Conservation (phyloP, 2,113 vertebrate genomes). For the zebrafish (Danio rerio) region DNA sequence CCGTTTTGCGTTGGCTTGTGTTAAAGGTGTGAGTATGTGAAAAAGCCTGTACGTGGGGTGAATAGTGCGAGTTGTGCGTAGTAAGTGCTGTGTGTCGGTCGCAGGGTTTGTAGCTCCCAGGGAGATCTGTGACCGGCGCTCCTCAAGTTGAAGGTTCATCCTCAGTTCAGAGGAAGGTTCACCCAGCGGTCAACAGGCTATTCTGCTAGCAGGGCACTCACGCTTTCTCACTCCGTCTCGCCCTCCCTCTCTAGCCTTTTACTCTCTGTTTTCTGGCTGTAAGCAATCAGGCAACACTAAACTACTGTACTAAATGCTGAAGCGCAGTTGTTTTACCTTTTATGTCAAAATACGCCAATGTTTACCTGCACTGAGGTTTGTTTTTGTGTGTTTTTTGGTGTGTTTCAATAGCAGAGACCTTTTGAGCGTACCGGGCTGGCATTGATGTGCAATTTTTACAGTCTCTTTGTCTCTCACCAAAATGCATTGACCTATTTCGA, state of each 20-base stretch:
- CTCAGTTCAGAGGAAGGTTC: conserved; percentile 80
- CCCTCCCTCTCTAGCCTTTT: conserved; percentile 55
- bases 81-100: conserved; percentile 58
- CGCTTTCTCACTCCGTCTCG: conserved; percentile 33
- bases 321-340: conserved; percentile 33
- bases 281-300: conserved; percentile 51
- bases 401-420: not conserved
- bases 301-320: conserved; percentile 47
- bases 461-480: conserved; percentile 10
- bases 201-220: conserved; percentile 55
- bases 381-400: too few species aligned
- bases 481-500: conserved; percentile 58
- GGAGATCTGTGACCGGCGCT: conserved; percentile 75
- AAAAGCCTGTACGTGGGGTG: conserved; percentile 41
- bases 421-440: conserved; percentile 23
- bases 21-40: conserved; percentile 29
- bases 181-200: conserved; percentile 75
- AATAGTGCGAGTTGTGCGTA: conserved; percentile 42
- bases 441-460: not conserved
- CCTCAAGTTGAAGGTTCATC: conserved; percentile 81
- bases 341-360: not conserved
- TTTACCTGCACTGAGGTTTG: conserved; percentile 3
- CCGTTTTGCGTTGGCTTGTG: conserved; percentile 9
- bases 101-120: conserved; percentile 69
- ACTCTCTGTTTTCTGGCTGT: conserved; percentile 45